Evolutionary conservation across 2,888 invertebrate genomes (phyloP), one percentile per base, ranked within the genome.

Genomic region (Meiosimyza decipiens): DNA sequence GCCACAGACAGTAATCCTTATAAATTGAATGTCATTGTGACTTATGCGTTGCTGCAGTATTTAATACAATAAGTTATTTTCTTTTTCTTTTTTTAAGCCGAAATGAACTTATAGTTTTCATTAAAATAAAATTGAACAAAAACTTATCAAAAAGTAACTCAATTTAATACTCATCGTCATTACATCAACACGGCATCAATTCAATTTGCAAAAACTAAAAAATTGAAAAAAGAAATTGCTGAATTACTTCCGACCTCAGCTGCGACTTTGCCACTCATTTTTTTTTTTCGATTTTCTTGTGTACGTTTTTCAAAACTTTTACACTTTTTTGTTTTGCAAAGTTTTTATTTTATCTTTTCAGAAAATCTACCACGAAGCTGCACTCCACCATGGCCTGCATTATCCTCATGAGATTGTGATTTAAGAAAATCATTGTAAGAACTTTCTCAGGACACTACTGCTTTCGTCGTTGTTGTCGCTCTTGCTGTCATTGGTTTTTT

Each of bases 361-460:
- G 13, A 54, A 57, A 22, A 49, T 18, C 47, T 47, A 57, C 49
- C 68, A 47, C 18, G 47, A 40, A 40, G n/a, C 59, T 33, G 59
- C 7, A 51, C 51, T 18, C 40, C 63, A 18, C 33, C 62, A 15
- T 40, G 15, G 62, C 15, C 60, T 69, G 69, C 69, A 69, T 69
- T 69, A 69, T 69, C 55, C 60, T 60, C 69, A 55, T 50, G 69
- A 69, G 51, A 60, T 69, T 69, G 51, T 60, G 52, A 69, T 69
- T 69, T 60, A 60, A 60, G 66, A 69, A 69, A 69, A 69, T 69
- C 69, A 60, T 69, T 60, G 60, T 52, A 60, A 50, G 69, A 60
- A 60, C 52, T 51, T 51, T 22, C 60, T 15, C 52, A 51, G 16
- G 54, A 40, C 54, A 47, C 40, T 54, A 16, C 54, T 54, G 1